Base-by-base conservation (phyloP, 1,140 invertebrate genomes). In the Aphelinus atriplicis region DNA sequence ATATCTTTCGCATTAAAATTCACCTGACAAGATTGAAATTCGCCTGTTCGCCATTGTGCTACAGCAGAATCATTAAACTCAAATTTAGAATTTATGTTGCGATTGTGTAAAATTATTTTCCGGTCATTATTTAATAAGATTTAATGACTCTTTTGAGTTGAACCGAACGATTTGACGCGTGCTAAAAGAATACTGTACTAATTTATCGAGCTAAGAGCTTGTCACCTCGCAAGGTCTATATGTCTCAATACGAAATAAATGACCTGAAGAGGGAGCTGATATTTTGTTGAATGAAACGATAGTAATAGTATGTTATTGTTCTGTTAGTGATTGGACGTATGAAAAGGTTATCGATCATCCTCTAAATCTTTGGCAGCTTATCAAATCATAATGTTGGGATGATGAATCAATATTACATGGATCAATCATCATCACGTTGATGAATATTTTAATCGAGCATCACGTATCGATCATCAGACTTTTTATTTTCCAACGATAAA, bases 1-100 rank as follows among this genome's bases (percentile, higher is more conserved):
- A 3, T 45, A 67, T 67, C 26, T 67, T n/a, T 6, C 2, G 9
- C 9, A 60, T 65, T 58, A 60, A 71, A 48, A 61, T 73, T 3
- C 5, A 68, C 75, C 65, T 77, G 48, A 42, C 69, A 77, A 62
- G 58, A 77, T 77, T 45, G 75, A 76, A 50, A 76, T 76, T 71
- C 50, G 65, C 65, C 7, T 57, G 2, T 7, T 10, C 42, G 50
- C 5, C 57, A 75, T 75, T 68, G 43, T 53, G 9, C 26, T 5
- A 45, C 2, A 4, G 48, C 51, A 65, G 7, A 53, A 57, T 68
- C 43, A 68, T 68, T 46, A 45, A 10, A 42, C 26, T 26, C 26
- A 26, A 26, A 26, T 26, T 26, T 26, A 26, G 26, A 26, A 26
- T 66, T 42, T 66, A 55, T 6, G 46, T 55, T 55, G 26, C 50